phyloP scores from a whole-genome alignment of 2,113 vertebrate genomes.

The Aphelocoma coerulescens region DNA sequence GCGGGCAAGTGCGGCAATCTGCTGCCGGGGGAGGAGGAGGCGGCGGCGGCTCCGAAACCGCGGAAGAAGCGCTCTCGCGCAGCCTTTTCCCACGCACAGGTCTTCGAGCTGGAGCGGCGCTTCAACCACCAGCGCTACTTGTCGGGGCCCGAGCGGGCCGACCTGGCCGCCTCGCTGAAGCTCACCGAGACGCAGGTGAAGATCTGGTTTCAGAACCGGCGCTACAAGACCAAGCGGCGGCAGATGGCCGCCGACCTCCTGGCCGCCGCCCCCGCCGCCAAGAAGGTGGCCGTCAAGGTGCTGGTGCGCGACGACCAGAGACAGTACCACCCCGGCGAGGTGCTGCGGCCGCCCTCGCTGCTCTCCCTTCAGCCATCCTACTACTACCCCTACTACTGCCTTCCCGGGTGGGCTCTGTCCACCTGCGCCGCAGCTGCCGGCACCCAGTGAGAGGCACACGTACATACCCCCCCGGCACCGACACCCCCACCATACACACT shows the following conservation, averaged over 20 bases:
- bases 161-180: conserved; percentile 94
- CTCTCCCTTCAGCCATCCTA: conserved; percentile 88
- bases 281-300: conserved; percentile 97
- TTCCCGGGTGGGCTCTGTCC: conserved; percentile 93
- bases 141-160: conserved; percentile 94
- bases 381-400: conserved; percentile 97
- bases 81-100: conserved; percentile 97
- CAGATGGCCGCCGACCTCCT: conserved; percentile 95
- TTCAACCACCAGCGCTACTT: conserved; percentile 99
- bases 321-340: conserved; percentile 93
- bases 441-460: conserved; percentile 65
- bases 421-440: conserved; percentile 77
- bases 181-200: conserved; percentile 99
- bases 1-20: conserved; percentile 38
- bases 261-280: conserved; percentile 89
- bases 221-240: conserved; percentile 97
- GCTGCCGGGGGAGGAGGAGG: conserved; percentile 64
- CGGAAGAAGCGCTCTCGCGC: conserved; percentile 96
- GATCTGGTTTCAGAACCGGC: conserved; percentile 99
- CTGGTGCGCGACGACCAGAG: conserved; percentile 96
- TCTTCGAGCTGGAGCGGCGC: conserved; percentile 97
- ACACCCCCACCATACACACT: background rate
- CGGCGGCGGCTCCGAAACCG: conserved; percentile 79
- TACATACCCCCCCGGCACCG: background rate
- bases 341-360: conserved; percentile 86